Evolutionary conservation across 2,888 invertebrate species (phyloP), one percentile per base, ranked within the genome.

Genomic region (Thelaira solivaga): DNA sequence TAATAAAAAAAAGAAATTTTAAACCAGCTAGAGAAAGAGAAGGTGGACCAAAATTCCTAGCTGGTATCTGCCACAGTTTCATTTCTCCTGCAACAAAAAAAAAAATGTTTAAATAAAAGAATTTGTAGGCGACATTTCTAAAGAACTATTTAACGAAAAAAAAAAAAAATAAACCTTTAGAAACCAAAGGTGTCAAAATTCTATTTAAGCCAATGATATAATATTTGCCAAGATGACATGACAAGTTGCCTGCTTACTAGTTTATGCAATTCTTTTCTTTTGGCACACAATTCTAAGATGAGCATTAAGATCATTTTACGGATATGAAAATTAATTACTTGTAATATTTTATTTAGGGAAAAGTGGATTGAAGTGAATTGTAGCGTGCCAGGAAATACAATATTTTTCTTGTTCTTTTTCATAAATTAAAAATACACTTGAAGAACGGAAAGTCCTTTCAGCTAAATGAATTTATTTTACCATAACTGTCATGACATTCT

Each of bases 121-220:
- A 73, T 45, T 67, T 74, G 43, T 45, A 51, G 31, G 16, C 39
- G n/a, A 68, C 36, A 47, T 36, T 53, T 47, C 29, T 61, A 45
- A 29, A 11, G 49, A 47, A 22, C 8, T 2, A 41, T 16, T 51
- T 68, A 13, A n/a, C 10, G 4, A 10, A 13, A 24, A 22, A 11
- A 41, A 13, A 16, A 41, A n/a, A 43, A 59, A 62, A n/a, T 13
- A 6, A 39, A 7, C 36, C n/a, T 13, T 39, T 16, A 1, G 36
- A 59, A 57, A 59, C 8, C 51, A 61, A 78, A 86, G 86, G 86
- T 86, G 86, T 87, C 87, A 86, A 87, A 87, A 86, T 86, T 84
- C 84, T 76, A 49, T 78, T 83, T 86, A 84, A 86, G 87, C 86
- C 86, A 87, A 86, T 86, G 87, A 84, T 78, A 74, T 83, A 85